Percentiles rank a stretch among this genome's conserved stretches.
phyloP scores from a whole-genome alignment of 1,140 invertebrate species.

The Harpegnathos saltator region DNA sequence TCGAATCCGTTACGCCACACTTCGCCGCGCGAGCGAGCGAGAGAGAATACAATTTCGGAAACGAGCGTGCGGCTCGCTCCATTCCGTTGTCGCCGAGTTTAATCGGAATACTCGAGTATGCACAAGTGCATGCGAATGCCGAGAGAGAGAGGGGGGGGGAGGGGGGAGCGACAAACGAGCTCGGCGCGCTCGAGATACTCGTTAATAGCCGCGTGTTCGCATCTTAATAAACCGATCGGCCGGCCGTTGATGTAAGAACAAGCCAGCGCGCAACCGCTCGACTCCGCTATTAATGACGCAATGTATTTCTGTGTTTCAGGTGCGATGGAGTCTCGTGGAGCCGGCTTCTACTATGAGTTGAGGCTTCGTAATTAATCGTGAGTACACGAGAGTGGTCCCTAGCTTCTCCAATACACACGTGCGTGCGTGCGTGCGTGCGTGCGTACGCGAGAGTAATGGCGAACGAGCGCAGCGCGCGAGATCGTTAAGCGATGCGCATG shows the following conservation, averaged over 20 bases:
- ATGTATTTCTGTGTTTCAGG: constrained; percentile 77
- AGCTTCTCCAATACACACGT: too few relatives aligned
- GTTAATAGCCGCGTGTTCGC: constrained; percentile 52
- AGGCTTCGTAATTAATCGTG: constrained; percentile 83
- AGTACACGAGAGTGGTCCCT: constrained; percentile 70
- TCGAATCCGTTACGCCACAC: background rate
- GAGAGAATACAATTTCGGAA: background rate
- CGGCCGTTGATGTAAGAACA: constrained; percentile 57
- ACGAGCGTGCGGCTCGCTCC: background rate
- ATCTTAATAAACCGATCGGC: constrained; percentile 45
- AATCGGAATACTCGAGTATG: background rate
- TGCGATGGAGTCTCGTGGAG: constrained; percentile 81
- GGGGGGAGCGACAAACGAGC: constrained; percentile 11
- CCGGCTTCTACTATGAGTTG: constrained; percentile 83
- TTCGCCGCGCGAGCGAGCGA: background rate
- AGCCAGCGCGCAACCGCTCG: constrained; percentile 4
- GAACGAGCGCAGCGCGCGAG: constrained; percentile 20
- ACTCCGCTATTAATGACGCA: constrained; percentile 50
- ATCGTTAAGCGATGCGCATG: constrained; percentile 43
- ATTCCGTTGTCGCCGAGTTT: background rate
- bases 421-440: background rate
- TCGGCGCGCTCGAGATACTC: constrained; percentile 29
- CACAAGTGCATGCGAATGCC: background rate
- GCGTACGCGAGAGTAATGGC: background rate
- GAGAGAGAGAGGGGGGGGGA: too few relatives aligned